Base-by-base conservation (phyloP, 2,888 invertebrate species). In the Philereme vetulata region DNA sequence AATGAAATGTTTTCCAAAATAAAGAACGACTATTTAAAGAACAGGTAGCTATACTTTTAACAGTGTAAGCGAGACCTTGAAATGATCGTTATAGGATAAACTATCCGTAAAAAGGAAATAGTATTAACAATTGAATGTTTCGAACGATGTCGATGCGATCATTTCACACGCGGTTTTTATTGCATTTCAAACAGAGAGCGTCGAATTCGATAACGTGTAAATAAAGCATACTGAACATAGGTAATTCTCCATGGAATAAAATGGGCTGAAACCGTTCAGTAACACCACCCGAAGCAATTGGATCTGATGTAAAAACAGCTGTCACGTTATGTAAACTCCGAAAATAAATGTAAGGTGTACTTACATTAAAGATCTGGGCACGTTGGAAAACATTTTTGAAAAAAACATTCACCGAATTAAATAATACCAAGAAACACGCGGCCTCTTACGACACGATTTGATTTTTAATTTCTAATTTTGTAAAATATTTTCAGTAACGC, bases 261-360 rank as follows among this genome's bases (percentile, higher is more conserved):
- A 8, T 8, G 7, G 33, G 46, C 46, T 21, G 44, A 46, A 46
- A 46, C 33, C 46, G 63, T 64, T 64, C 60, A 67, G 56, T 42
- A 59, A 70, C 56, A 60, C 53, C 38, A 38, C 3, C 4, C 52
- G 62, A 52, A 64, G 80, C 76, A 72, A 83, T 77, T 6, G 38
- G 38, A 83, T 82, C 69, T 65, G 68, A 72, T 77, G 76, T 76
- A 81, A 86, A 87, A 82, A 84, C 86, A 90, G 86, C 88, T 90
- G 89, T 88, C 89, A 86, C 76, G 90, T 91, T 92, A 91, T 88
- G 85, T 92, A 92, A 90, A 91, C 86, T 84, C 84, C 82, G 70
- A 88, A 90, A 89, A 86, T 88, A 87, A 86, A 84, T 77, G 68
- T 80, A 81, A 76, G 71, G 71, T 21, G 21, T 88, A 92, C 92